Conservation (phyloP, 92 coral and sea anemone species). For the Actinostola sp. region DNA sequence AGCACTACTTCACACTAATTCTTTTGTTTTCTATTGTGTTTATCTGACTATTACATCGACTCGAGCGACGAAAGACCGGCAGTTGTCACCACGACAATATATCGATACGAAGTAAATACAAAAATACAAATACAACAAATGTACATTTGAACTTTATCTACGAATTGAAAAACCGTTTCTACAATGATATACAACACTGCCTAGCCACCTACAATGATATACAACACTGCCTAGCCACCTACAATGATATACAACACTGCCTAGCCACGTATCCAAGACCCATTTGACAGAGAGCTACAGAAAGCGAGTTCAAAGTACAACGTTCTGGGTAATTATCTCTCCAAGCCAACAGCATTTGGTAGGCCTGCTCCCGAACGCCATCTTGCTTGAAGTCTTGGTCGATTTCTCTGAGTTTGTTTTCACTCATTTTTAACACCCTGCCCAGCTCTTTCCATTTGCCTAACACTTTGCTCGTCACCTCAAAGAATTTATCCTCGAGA, state of each 20-base stretch:
- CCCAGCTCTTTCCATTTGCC: constrained; percentile 85
- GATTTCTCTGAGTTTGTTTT: constrained; percentile 70
- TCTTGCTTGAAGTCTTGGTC: constrained; percentile 78
- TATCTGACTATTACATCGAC: too few relatives aligned
- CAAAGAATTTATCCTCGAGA: constrained; percentile 74
- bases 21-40: too few relatives aligned
- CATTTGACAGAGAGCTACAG: constrained; percentile 72
- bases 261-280: constrained; percentile 78
- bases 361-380: constrained; percentile 86
- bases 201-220: too few relatives aligned
- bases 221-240: too few relatives aligned
- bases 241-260: constrained; percentile 67
- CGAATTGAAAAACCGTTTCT: too few relatives aligned
- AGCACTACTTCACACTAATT: too few relatives aligned
- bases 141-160: too few relatives aligned
- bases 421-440: constrained; percentile 68
- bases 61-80: too few relatives aligned
- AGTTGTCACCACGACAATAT: too few relatives aligned
- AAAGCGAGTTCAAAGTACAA: constrained; percentile 54
- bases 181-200: too few relatives aligned
- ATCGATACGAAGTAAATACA: too few relatives aligned
- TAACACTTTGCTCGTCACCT: constrained; percentile 63
- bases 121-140: too few relatives aligned
- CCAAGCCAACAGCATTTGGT: constrained; percentile 91
- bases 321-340: constrained; percentile 79